phyloP scores from a whole-genome alignment of 2,888 invertebrate genomes.

The Pantelozetes paolii region DNA sequence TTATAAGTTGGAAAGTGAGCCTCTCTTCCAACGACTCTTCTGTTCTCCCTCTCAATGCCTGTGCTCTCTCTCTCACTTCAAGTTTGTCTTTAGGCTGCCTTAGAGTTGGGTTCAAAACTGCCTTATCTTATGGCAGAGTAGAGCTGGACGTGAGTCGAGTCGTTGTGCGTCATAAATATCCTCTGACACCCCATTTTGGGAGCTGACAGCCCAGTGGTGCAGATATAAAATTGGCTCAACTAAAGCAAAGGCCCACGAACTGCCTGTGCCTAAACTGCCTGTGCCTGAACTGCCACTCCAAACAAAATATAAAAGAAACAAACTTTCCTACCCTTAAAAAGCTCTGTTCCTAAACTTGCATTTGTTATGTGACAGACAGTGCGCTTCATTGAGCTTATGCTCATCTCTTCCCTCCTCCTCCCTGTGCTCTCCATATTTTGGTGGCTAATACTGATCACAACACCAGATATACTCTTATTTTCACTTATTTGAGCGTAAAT shows the following conservation, averaged over 20 bases:
- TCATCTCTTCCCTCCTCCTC: not conserved
- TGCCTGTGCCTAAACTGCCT: no score
- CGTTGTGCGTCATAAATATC: slow-evolving; percentile 13
- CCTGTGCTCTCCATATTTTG: not conserved
- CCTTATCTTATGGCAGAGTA: no score
- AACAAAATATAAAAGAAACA: no score
- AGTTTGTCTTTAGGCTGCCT: no score
- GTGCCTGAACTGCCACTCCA: no score
- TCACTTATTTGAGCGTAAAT: no score
- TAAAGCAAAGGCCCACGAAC: not conserved
- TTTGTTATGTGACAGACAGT: not conserved
- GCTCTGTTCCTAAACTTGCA: not conserved
- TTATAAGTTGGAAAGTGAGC: no score
- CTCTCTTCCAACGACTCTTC: no score
- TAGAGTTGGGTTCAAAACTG: no score
- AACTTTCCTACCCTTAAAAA: no score
- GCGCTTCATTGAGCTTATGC: not conserved
- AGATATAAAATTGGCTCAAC: slow-evolving; percentile 14
- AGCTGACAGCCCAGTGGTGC: not conserved
- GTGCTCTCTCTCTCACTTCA: no score
- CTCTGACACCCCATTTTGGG: slow-evolving; percentile 23
- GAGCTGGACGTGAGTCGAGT: slow-evolving; percentile 13
- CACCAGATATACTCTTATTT: not conserved
- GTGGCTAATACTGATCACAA: not conserved
- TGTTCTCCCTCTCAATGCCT: no score